phyloP scores from a whole-genome alignment of 2,888 invertebrate species.

The Drosophila anomalipes region DNA sequence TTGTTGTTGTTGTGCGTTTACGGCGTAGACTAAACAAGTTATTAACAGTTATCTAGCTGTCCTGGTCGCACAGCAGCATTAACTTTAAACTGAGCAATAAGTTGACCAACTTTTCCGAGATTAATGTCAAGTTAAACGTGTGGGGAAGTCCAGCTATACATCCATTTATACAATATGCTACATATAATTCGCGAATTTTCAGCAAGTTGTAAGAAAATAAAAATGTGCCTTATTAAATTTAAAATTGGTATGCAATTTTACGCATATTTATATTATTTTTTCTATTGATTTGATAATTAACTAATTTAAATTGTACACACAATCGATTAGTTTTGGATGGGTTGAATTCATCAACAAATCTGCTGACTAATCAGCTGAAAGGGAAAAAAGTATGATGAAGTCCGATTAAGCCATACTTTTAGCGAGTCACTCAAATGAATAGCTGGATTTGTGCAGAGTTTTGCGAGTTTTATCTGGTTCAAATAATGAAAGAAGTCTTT shows the following conservation, averaged over 20 bases:
- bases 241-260: background rate
- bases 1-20: conserved; percentile 12
- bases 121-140: conserved; percentile 53
- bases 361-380: background rate
- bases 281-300: background rate
- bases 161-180: background rate
- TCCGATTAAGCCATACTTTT: background rate
- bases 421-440: background rate
- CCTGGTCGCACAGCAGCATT: conserved; percentile 8
- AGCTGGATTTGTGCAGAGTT: background rate
- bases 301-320: background rate
- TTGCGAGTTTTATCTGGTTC: background rate
- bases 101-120: conserved; percentile 39
- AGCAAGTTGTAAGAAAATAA: background rate
- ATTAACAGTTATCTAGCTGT: conserved; percentile 26
- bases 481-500: background rate
- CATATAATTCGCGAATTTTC: background rate
- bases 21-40: conserved; percentile 30
- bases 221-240: background rate
- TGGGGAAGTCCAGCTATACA: background rate
- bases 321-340: background rate
- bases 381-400: background rate
- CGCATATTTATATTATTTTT: background rate
- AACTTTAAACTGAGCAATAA: conserved; percentile 37
- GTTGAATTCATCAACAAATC: background rate